These are phyloP conservation scores for Bothrops jararaca DNA, from an alignment of 2,113 vertebrate species.

Conservation along the genomic window DNA sequence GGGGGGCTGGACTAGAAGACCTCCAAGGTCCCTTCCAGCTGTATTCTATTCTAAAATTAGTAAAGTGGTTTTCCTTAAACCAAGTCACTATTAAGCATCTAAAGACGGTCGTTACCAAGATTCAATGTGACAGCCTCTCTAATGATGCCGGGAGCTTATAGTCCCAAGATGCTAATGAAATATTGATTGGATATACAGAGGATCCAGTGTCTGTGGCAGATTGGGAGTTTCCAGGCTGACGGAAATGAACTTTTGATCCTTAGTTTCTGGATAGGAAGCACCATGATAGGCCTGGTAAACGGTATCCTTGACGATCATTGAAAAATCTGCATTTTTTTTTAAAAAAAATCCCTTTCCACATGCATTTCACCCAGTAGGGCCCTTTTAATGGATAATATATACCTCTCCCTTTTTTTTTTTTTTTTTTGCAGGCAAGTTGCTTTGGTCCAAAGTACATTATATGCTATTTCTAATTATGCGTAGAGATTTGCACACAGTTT, in stretches of 20 bases:
- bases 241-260: not conserved
- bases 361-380: not conserved
- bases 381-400: not conserved
- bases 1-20: too few species aligned
- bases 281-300: not conserved
- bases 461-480: not conserved
- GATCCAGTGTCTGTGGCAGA: not conserved
- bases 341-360: not conserved
- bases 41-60: constrained; percentile 5
- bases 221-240: not conserved
- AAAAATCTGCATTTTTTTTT: not conserved
- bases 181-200: not conserved
- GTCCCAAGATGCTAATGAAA: constrained; percentile 15
- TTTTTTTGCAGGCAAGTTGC: not conserved
- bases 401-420: not conserved
- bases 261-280: not conserved
- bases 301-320: not conserved
- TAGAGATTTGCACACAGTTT: not conserved
- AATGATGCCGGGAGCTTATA: not conserved
- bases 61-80: constrained; percentile 14
- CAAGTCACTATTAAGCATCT: not conserved
- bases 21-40: too few species aligned
- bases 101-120: not conserved
- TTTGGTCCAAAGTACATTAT: not conserved
- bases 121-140: not conserved